These are phyloP conservation scores for Cheilosia variabilis DNA, from an alignment of 2,888 invertebrate species.

Conservation along the genomic window DNA sequence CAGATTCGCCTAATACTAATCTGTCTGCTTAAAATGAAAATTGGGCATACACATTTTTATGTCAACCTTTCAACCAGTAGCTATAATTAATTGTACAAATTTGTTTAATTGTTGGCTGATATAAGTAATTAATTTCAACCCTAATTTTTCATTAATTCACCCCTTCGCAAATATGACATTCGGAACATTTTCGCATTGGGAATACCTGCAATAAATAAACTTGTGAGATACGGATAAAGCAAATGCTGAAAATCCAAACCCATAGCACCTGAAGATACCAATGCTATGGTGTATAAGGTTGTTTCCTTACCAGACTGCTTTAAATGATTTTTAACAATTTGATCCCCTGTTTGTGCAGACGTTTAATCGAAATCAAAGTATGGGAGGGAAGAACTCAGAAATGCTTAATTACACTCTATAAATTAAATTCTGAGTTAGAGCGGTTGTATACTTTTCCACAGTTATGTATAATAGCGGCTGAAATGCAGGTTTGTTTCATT, in stretches of 20 bases:
- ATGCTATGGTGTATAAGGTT: constrained; percentile 11
- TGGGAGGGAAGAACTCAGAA: constrained; percentile 18
- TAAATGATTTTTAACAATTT: constrained; percentile 34
- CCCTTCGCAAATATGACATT: constrained; percentile 43
- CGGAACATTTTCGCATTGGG: constrained; percentile 28
- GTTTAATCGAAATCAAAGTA: constrained; percentile 42
- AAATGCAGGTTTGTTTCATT: too few species aligned
- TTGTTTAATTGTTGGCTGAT: constrained; percentile 60
- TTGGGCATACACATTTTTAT: constrained; percentile 6
- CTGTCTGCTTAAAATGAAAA: too few species aligned
- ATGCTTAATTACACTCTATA: constrained; percentile 60
- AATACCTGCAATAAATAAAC: constrained; percentile 55
- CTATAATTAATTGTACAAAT: constrained; percentile 62
- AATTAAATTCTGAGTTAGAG: constrained; percentile 47
- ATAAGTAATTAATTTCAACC: constrained; percentile 63
- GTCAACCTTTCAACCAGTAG: constrained; percentile 61
- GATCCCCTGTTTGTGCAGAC: not conserved
- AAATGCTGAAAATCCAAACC: constrained; percentile 10
- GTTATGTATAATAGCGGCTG: too few species aligned
- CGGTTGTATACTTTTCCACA: too few species aligned
- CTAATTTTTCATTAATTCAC: constrained; percentile 57
- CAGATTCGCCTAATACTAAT: too few species aligned
- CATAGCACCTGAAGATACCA: constrained; percentile 54
- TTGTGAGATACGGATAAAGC: constrained; percentile 8
- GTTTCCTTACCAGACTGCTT: constrained; percentile 20